Conservation (phyloP, 2,113 vertebrate species). For the Tachuris rubrigastra region DNA sequence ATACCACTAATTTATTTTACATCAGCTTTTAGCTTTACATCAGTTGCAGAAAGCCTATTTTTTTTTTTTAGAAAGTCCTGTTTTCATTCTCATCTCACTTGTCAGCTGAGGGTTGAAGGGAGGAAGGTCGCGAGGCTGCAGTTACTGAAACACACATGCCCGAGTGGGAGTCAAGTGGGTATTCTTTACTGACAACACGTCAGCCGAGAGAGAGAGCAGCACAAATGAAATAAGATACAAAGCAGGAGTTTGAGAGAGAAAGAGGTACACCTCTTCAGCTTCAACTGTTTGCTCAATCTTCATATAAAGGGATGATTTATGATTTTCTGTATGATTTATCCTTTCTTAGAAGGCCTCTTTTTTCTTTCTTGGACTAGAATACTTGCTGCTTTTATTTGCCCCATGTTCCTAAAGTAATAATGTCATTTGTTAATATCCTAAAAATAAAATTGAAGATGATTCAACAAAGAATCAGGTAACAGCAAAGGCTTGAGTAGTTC, state of each 20-base stretch:
- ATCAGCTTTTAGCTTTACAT: background rate
- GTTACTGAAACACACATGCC: background rate
- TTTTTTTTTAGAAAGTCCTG: background rate
- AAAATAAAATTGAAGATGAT: background rate
- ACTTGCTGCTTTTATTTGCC: background rate
- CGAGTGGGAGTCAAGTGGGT: background rate
- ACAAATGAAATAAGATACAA: background rate
- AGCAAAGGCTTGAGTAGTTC: background rate
- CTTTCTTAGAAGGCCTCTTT: background rate
- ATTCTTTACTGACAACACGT: background rate
- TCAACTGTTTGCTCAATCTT: background rate
- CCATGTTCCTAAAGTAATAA: background rate
- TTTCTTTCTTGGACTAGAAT: background rate
- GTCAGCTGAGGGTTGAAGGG: background rate
- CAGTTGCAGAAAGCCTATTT: background rate
- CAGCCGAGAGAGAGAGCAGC: background rate
- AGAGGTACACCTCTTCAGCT: background rate
- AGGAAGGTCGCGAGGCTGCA: background rate
- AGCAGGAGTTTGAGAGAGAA: background rate
- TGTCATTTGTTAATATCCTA: background rate
- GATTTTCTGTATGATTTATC: background rate
- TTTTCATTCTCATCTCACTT: background rate
- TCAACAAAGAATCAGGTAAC: background rate
- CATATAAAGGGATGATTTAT: background rate
- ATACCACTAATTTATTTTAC: background rate